These are phyloP conservation scores for Drosophila gaucha DNA, from an alignment of 2,888 invertebrate species.

Conservation along the genomic window DNA sequence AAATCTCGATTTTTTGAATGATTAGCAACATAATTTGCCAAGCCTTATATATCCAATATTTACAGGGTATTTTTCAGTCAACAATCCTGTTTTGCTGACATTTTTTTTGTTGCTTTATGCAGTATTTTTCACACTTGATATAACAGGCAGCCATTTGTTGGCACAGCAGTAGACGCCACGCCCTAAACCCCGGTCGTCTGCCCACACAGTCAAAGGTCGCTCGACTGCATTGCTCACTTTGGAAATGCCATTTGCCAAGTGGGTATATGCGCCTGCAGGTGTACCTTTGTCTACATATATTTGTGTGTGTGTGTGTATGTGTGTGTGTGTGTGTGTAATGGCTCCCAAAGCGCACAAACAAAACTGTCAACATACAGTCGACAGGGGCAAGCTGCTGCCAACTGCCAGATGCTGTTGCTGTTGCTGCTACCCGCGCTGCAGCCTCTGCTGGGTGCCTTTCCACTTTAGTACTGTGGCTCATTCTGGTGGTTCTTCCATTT, in stretches of 20 bases:
- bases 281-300: conserved; percentile 2
- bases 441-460: not conserved
- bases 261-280: conserved; percentile 28
- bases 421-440: not conserved
- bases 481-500: conserved; percentile 38
- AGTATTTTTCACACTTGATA: conserved; percentile 71
- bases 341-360: conserved; percentile 69
- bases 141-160: conserved; percentile 62
- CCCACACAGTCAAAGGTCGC: conserved; percentile 10
- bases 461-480: conserved; percentile 11
- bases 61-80: not conserved
- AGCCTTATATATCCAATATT: too few species aligned
- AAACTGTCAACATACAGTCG: conserved; percentile 59
- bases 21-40: too few species aligned
- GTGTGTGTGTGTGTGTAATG: conserved; percentile 41
- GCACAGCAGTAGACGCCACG: conserved; percentile 27
- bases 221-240: conserved; percentile 54
- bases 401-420: conserved; percentile 18
- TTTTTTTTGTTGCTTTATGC: conserved; percentile 21
- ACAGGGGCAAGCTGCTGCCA: conserved; percentile 10
- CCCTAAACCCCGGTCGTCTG: not conserved
- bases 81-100: not conserved
- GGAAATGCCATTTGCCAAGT: conserved; percentile 35
- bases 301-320: not conserved
- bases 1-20: too few species aligned